These are phyloP conservation scores for Manis javanica DNA, from an alignment of 2,797 vertebrate species.

Conservation along the genomic window DNA sequence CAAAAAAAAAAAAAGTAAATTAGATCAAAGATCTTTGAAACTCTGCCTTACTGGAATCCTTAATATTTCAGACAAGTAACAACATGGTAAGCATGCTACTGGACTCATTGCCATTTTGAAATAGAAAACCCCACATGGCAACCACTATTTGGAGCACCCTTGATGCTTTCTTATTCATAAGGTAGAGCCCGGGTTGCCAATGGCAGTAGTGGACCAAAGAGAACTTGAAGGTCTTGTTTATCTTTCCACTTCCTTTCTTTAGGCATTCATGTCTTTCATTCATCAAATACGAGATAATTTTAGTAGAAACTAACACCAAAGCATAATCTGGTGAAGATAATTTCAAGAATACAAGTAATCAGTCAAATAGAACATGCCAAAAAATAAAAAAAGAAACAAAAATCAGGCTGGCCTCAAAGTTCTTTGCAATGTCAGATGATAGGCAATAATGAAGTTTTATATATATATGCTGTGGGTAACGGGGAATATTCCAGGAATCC, in stretches of 20 bases:
- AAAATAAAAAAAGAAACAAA: not conserved
- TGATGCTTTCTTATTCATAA: constrained; percentile 44
- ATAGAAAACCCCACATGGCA: constrained; percentile 43
- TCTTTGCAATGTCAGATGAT: not conserved
- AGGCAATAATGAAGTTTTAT: constrained; percentile 7
- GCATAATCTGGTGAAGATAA: constrained; percentile 40
- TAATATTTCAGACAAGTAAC: constrained; percentile 60
- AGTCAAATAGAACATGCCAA: not conserved
- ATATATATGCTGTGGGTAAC: not conserved
- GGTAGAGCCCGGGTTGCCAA: not conserved
- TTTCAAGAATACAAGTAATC: not conserved
- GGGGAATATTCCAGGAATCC: not conserved
- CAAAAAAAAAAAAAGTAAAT: constrained; percentile 38
- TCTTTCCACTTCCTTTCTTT: constrained; percentile 36
- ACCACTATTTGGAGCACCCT: constrained; percentile 10
- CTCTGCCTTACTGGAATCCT: constrained; percentile 39
- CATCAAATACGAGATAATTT: constrained; percentile 26
- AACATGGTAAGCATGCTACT: constrained; percentile 50
- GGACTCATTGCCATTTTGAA: constrained; percentile 23
- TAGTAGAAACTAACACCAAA: constrained; percentile 24
- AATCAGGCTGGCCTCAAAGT: not conserved
- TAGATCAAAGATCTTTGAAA: constrained; percentile 64
- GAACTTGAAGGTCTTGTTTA: constrained; percentile 3
- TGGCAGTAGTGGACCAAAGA: not conserved
- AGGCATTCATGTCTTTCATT: not conserved